Conservation (phyloP, 1,140 invertebrate genomes). For the Drosophila burlai region DNA sequence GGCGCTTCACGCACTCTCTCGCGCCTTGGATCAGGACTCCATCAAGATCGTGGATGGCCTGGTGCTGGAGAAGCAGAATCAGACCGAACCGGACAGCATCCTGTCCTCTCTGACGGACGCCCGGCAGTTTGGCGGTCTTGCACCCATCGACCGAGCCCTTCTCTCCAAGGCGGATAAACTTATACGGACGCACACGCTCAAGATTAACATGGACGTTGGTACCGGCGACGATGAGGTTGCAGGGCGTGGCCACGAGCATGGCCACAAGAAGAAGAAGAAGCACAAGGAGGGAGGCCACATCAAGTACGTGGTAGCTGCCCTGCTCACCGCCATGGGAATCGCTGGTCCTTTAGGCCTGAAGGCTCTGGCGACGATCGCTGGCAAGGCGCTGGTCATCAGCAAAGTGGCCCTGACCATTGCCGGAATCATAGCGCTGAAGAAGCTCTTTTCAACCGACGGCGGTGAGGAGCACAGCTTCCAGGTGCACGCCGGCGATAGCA, state of each 20-base stretch:
- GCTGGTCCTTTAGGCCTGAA: conserved; percentile 87
- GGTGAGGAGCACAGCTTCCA: conserved; percentile 88
- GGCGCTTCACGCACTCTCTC: conserved; percentile 86
- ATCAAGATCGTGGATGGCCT: conserved; percentile 87
- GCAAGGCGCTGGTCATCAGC: conserved; percentile 89
- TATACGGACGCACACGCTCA: conserved; percentile 77
- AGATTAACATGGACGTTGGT: conserved; percentile 59
- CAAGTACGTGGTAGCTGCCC: conserved; percentile 87
- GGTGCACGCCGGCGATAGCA: conserved; percentile 88
- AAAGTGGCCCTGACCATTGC: conserved; percentile 90
- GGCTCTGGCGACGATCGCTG: conserved; percentile 88
- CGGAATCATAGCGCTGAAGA: conserved; percentile 89
- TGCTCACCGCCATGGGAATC: conserved; percentile 88
- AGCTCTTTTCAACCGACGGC: conserved; percentile 88
- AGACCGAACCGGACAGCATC: conserved; percentile 84
- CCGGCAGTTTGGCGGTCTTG: conserved; percentile 65
- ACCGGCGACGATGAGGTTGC: conserved; percentile 7
- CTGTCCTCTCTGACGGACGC: conserved; percentile 70
- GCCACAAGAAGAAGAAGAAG: conserved; percentile 74
- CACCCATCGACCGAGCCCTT: conserved; percentile 72
- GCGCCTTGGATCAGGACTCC: conserved; percentile 87
- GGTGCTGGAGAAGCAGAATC: conserved; percentile 86
- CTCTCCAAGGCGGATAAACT: conserved; percentile 78
- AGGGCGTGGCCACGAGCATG: conserved; percentile 50
- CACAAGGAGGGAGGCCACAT: conserved; percentile 73